phyloP scores from a whole-genome alignment of 1,140 invertebrate species.

The Papilio helenus region DNA sequence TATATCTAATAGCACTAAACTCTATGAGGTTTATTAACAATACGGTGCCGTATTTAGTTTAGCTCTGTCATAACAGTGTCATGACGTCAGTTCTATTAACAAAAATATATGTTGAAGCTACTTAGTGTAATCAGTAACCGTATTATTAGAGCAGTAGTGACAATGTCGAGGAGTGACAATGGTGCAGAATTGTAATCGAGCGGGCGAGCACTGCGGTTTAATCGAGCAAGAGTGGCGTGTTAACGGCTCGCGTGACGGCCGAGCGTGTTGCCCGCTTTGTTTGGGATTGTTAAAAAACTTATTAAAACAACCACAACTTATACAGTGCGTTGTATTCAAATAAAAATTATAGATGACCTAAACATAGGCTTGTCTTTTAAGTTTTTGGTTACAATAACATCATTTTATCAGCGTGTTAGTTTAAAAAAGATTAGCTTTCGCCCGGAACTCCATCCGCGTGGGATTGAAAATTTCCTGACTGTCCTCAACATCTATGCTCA shows the following conservation, averaged over 20 bases:
- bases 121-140: neutral
- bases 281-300: conserved; percentile 72
- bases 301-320: conserved; percentile 56
- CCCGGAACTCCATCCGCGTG: too few relatives aligned
- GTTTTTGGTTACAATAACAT: neutral
- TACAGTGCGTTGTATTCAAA: conserved; percentile 32
- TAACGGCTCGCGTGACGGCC: conserved; percentile 53
- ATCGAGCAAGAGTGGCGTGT: conserved; percentile 53
- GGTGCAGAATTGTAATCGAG: conserved; percentile 45
- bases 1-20: too few relatives aligned
- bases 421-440: too few relatives aligned
- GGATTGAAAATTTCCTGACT: too few relatives aligned
- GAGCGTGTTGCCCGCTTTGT: conserved; percentile 59
- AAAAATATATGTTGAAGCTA: neutral
- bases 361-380: conserved; percentile 10
- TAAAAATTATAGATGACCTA: conserved; percentile 32
- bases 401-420: neutral
- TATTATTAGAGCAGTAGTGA: conserved; percentile 21
- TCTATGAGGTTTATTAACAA: too few relatives aligned
- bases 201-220: conserved; percentile 53
- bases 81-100: neutral
- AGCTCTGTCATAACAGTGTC: neutral
- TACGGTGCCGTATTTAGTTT: neutral
- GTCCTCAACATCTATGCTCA: too few relatives aligned
- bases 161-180: conserved; percentile 31